Conservation (phyloP, 2,113 vertebrate genomes). For the Osmerus mordax region DNA sequence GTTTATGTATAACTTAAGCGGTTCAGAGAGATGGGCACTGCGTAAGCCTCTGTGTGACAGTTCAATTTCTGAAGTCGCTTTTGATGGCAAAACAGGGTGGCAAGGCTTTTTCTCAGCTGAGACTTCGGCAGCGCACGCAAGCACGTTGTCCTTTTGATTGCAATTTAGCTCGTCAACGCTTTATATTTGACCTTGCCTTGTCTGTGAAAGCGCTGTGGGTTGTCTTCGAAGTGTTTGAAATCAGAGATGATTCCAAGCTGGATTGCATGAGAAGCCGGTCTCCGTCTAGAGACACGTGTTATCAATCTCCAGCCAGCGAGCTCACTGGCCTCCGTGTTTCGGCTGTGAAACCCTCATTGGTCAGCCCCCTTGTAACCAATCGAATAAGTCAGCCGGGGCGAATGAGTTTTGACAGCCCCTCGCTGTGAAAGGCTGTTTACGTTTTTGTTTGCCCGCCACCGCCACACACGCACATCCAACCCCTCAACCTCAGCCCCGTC, state of each 20-base stretch:
- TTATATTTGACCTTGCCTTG: conserved; percentile 40
- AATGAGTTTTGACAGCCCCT: conserved; percentile 18
- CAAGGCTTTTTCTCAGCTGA: conserved; percentile 32
- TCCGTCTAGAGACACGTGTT: background rate
- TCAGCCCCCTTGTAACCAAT: background rate
- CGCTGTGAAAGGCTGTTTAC: conserved; percentile 14
- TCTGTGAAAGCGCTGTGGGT: background rate
- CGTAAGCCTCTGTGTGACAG: conserved; percentile 60
- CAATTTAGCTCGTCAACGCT: conserved; percentile 36
- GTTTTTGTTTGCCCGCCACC: conserved; percentile 8
- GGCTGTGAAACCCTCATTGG: background rate
- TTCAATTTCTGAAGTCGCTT: conserved; percentile 63
- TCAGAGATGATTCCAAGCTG: background rate
- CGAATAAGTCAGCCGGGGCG: conserved; percentile 4
- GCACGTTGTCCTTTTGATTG: background rate
- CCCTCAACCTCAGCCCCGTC: conserved; percentile 3
- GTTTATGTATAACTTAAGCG: conserved; percentile 66
- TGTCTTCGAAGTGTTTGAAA: background rate
- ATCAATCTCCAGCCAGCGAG: background rate
- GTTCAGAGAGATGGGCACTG: conserved; percentile 43
- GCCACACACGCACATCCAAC: background rate
- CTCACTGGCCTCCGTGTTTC: background rate
- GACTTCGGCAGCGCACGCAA: conserved; percentile 22
- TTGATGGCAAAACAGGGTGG: conserved; percentile 47
- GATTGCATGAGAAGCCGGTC: background rate